Percentiles rank a stretch among this genome's conserved stretches.
phyloP scores from a whole-genome alignment of 2,797 vertebrate species.

The Merluccius polli region DNA sequence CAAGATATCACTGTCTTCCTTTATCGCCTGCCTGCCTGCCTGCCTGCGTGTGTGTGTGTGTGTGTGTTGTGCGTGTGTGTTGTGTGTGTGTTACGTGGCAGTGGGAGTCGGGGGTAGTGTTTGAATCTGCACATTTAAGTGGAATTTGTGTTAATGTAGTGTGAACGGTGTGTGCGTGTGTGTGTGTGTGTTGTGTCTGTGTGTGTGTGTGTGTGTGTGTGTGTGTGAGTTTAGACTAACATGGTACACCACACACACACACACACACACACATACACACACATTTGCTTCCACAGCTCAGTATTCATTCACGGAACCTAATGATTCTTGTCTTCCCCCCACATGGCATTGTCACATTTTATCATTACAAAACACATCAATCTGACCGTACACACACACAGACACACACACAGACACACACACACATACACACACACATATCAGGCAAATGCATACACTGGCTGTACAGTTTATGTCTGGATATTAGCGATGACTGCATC shows the following conservation, averaged over 20 bases:
- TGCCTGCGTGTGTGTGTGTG: slow-evolving; percentile 32
- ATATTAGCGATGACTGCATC: slow-evolving; percentile 62
- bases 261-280: no score
- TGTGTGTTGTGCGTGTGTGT: slow-evolving; percentile 16
- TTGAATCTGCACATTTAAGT: slow-evolving; percentile 42
- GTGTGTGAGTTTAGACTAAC: slow-evolving; percentile 21
- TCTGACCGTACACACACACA: slow-evolving; percentile 18
- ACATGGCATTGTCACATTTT: slow-evolving; percentile 59
- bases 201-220: slow-evolving; percentile 32
- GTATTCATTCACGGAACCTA: slow-evolving; percentile 57
- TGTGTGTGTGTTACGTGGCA: slow-evolving; percentile 19
- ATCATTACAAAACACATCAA: slow-evolving; percentile 43
- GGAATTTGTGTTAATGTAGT: slow-evolving; percentile 49
- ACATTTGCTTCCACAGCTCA: slow-evolving; percentile 14
- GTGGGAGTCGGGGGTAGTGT: slow-evolving; percentile 24
- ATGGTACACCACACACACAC: neutral
- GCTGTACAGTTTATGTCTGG: slow-evolving; percentile 49
- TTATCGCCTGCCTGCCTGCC: slow-evolving; percentile 57
- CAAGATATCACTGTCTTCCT: slow-evolving; percentile 72
- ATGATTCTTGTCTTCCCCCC: slow-evolving; percentile 63
- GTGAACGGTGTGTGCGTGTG: slow-evolving; percentile 22
- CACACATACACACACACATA: slow-evolving; percentile 30
- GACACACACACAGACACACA: slow-evolving; percentile 33
- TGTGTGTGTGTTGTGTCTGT: slow-evolving; percentile 21
- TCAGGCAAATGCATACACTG: slow-evolving; percentile 38